Evolutionary conservation across 2,113 vertebrate genomes (phyloP), one percentile per base, ranked within the genome.

Genomic region (Asarcornis scutulata): DNA sequence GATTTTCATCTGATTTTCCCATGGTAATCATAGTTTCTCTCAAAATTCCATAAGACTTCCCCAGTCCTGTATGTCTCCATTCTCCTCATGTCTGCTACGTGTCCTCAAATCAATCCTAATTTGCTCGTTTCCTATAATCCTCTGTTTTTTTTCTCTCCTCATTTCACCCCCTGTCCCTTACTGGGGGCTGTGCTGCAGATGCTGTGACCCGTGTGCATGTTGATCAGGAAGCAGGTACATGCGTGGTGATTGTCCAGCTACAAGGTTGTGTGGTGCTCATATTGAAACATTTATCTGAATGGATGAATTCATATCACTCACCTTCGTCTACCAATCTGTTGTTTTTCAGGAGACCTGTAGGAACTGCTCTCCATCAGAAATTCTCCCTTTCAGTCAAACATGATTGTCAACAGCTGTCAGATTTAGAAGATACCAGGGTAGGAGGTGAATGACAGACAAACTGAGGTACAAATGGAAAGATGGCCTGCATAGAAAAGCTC

Each of bases 1-100:
- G 79, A 88, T 76, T 90, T 90, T 93, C 63, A 63, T 74, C 64
- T 86, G 86, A 67, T 25, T 25, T 90, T 88, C 40, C 22, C 46
- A 40, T 13, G n/a, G 21, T 59, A 55, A 83, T 88, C 76, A 52
- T 5, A 73, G 17, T 50, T 92, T 95, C 36, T 93, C 52, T 88
- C 68, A 63, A 74, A 90, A 93, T 36, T 52, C 72, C 0, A 0
- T 67, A 62, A 86, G 59, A 67, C 17, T 94, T 88, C 27, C 59
- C 25, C 40, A 67, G 40, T 81, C 32, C 34, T 20, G 7, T 38
- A 27, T 6, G 7, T 29, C 34, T 53, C 68, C 68, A 72, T 72
- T 53, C 17, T 34, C 21, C 29, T 86, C 75, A 29, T 17, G 55
- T 90, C 78, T 92, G 36, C 42, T 71, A 20, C n/a, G 67, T 27